Evolutionary conservation across 2,888 invertebrate genomes (phyloP).

Genomic region (Miltochrista miniata): DNA sequence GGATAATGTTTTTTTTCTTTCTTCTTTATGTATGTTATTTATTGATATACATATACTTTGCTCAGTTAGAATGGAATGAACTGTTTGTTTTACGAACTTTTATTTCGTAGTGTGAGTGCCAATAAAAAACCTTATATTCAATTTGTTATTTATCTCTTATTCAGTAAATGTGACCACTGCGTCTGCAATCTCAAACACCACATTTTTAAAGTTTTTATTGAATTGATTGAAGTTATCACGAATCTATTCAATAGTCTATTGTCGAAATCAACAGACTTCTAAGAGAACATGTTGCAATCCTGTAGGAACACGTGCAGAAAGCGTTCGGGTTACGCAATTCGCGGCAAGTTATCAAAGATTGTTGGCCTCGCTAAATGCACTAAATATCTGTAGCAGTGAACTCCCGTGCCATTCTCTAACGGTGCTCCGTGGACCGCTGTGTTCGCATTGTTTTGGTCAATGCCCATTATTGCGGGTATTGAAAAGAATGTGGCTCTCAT

Average conservation of each 20-base stretch:
- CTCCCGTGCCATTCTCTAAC: constrained; percentile 61
- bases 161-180: no score
- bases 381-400: constrained; percentile 47
- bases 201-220: no score
- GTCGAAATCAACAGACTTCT: constrained; percentile 32
- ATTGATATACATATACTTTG: no score
- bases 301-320: constrained; percentile 70
- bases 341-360: constrained; percentile 68
- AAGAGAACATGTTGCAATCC: constrained; percentile 59
- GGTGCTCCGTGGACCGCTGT: constrained; percentile 51
- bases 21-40: no score
- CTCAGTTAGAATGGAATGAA: no score
- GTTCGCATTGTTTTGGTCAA: constrained; percentile 69
- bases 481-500: constrained; percentile 36
- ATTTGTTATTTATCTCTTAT: no score
- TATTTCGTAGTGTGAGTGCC: no score
- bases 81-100: no score
- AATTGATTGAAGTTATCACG: background rate
- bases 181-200: no score
- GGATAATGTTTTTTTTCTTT: no score
- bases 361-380: constrained; percentile 65
- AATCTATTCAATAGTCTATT: no score
- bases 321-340: constrained; percentile 71
- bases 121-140: no score
- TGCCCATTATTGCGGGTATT: constrained; percentile 29